Percentiles rank a stretch among this genome's conserved stretches.
phyloP scores from a whole-genome alignment of 2,797 vertebrate species.

The Anableps anableps region DNA sequence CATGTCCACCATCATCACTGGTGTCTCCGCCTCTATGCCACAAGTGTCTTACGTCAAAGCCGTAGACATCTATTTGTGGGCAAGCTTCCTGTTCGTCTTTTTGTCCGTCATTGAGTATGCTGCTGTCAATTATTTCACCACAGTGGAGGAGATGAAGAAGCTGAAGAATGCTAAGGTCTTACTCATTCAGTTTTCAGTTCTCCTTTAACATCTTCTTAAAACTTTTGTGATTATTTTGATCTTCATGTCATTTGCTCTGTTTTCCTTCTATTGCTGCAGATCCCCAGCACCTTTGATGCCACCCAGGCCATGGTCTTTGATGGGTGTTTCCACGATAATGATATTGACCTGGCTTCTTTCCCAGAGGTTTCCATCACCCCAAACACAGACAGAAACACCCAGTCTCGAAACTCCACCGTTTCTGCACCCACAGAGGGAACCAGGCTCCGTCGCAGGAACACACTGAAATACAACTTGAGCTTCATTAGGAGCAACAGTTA shows the following conservation, averaged over 20 bases:
- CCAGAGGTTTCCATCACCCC: constrained; percentile 79
- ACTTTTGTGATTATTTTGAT: constrained; percentile 4
- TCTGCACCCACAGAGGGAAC: constrained; percentile 72
- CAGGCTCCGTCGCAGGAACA: constrained; percentile 81
- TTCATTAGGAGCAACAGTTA: constrained; percentile 92
- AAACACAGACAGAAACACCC: constrained; percentile 80
- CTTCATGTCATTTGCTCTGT: constrained; percentile 1
- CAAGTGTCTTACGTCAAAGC: constrained; percentile 95
- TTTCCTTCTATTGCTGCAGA: constrained; percentile 73
- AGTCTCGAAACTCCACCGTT: constrained; percentile 61
- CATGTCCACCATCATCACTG: constrained; percentile 93
- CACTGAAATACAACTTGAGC: constrained; percentile 78
- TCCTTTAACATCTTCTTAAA: constrained; percentile 7
- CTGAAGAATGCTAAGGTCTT: constrained; percentile 85
- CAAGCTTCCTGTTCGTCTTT: constrained; percentile 93
- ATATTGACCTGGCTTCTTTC: constrained; percentile 81
- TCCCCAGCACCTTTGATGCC: constrained; percentile 81
- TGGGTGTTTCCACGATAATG: constrained; percentile 88
- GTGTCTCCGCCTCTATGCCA: constrained; percentile 90
- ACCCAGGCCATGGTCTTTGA: constrained; percentile 90
- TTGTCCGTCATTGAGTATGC: constrained; percentile 91
- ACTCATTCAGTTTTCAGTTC: constrained; percentile 9
- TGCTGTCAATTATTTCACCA: constrained; percentile 93
- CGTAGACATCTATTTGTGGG: constrained; percentile 91
- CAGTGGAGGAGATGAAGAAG: constrained; percentile 87